These are phyloP conservation scores for Pseudococcus viburni DNA, from an alignment of 2,888 invertebrate genomes.

Conservation along the genomic window DNA sequence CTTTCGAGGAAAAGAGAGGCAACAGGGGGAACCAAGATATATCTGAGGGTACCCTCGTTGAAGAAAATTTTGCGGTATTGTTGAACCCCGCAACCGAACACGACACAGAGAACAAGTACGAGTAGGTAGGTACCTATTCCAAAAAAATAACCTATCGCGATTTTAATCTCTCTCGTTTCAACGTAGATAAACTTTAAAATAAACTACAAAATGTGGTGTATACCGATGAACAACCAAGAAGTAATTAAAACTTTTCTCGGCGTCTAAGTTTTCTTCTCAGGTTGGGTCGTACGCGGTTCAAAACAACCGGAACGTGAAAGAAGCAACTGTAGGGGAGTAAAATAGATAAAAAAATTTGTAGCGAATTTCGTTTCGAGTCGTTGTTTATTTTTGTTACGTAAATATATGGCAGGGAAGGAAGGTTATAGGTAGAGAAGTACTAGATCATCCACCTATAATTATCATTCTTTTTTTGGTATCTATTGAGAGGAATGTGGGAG, in stretches of 20 bases:
- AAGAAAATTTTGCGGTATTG: not conserved
- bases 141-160: slow-evolving; percentile 7
- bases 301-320: not conserved
- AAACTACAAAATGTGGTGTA: slow-evolving; percentile 2
- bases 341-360: not conserved
- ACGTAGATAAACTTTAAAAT: slow-evolving; percentile 22
- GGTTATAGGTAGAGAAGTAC: too few species aligned
- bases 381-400: not conserved
- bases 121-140: not conserved
- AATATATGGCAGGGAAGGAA: too few species aligned
- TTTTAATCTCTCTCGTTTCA: slow-evolving; percentile 14
- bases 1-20: not conserved
- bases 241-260: slow-evolving; percentile 39
- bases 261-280: not conserved
- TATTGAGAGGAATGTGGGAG: not conserved
- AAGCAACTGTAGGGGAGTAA: not conserved
- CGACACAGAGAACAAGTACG: not conserved
- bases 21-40: not conserved
- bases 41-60: not conserved
- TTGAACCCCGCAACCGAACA: not conserved
- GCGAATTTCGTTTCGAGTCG: not conserved
- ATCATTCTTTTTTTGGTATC: not conserved
- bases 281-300: not conserved
- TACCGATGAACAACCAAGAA: not conserved
- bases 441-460: not conserved